Evolutionary conservation across 1,140 invertebrate genomes (phyloP).

Genomic region (Brachionus calyciflorus): DNA sequence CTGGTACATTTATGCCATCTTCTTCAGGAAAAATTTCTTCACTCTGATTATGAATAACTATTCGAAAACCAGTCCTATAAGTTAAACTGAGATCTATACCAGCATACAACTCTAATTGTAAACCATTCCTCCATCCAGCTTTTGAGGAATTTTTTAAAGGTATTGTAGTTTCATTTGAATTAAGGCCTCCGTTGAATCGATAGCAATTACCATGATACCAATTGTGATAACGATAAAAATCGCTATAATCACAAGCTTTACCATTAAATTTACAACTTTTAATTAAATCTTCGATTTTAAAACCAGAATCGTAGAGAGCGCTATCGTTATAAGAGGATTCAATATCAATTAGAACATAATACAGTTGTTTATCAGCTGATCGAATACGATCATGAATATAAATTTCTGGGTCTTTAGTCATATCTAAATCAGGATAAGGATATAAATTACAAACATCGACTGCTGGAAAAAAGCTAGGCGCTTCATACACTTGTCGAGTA

Average conservation of each 20-base stretch:
- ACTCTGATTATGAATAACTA: background rate
- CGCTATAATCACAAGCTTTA: background rate
- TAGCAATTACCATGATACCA: background rate
- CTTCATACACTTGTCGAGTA: background rate
- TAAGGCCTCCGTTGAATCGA: background rate
- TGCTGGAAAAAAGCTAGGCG: background rate
- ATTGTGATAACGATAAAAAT: background rate
- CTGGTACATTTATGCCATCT: background rate
- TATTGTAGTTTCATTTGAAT: background rate
- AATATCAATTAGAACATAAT: background rate
- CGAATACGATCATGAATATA: background rate
- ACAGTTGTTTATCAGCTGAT: background rate
- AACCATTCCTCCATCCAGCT: background rate
- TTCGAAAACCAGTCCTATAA: background rate
- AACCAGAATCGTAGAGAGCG: background rate
- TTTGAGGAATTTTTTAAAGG: background rate
- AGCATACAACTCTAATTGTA: background rate
- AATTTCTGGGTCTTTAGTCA: background rate
- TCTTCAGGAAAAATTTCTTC: background rate
- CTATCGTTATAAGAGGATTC: background rate
- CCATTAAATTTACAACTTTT: background rate
- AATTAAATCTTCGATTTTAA: background rate
- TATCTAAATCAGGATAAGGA: background rate
- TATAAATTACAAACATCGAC: background rate
- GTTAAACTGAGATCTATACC: background rate